A percentile compares a stretch with the other conserved stretches of the same genome.
These are phyloP conservation scores for Anas platyrhynchos DNA, from an alignment of 2,113 vertebrate species.

Conservation along the genomic window DNA sequence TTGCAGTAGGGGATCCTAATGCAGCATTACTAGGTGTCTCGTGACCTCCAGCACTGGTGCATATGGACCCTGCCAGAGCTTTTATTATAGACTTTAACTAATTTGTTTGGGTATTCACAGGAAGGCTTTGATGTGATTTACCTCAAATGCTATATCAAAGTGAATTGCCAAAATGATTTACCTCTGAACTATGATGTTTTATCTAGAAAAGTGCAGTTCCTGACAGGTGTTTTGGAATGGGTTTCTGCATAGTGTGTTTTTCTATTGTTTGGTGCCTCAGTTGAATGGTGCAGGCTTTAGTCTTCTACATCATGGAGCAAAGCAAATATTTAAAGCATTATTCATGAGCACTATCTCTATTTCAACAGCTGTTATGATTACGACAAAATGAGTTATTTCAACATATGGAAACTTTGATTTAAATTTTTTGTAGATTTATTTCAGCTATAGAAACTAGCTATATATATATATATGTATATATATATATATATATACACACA, in stretches of 20 bases:
- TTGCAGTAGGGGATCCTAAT: neutral
- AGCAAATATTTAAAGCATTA: neutral
- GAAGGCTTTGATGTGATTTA: neutral
- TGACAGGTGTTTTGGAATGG: neutral
- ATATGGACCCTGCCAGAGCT: neutral
- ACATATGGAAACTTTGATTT: neutral
- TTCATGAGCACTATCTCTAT: slow-evolving; percentile 1
- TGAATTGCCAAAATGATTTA: neutral
- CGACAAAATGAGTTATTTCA: slow-evolving; percentile 43
- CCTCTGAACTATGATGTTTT: neutral
- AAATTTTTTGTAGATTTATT: neutral
- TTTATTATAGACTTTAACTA: neutral
- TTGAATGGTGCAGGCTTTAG: neutral
- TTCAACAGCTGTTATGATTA: neutral
- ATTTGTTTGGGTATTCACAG: neutral
- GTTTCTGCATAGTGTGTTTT: neutral
- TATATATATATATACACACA: neutral
- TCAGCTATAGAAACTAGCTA: neutral
- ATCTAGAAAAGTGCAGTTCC: neutral
- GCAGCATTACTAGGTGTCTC: neutral
- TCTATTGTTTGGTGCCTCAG: neutral
- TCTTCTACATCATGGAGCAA: neutral
- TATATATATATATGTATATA: neutral
- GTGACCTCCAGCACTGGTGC: neutral
- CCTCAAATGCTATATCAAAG: neutral